Conservation (phyloP, 1,140 invertebrate species). For the Diplogasteroides magnus region DNA sequence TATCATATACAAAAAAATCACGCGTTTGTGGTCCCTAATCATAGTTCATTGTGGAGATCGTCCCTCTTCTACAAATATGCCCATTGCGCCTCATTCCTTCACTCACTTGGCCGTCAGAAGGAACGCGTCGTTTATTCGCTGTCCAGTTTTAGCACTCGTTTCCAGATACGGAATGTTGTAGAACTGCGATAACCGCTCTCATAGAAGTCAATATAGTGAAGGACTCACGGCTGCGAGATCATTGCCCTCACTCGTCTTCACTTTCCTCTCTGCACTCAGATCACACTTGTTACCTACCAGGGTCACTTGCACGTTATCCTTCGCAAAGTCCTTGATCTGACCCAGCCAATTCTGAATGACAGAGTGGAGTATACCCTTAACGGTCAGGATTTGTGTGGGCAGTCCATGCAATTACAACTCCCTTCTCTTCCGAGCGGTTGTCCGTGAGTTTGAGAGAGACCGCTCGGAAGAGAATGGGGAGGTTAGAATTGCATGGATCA, state of each 20-base stretch:
- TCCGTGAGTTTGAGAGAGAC: too few species aligned
- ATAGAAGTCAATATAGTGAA: background rate
- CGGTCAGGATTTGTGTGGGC: too few species aligned
- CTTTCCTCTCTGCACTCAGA: slow-evolving; percentile 43
- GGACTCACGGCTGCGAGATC: slow-evolving; percentile 42
- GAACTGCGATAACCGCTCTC: slow-evolving; percentile 25
- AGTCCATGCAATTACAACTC: too few species aligned
- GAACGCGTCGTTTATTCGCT: slow-evolving; percentile 50
- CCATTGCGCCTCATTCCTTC: too few species aligned
- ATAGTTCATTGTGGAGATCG: too few species aligned
- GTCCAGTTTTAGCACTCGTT: slow-evolving; percentile 52
- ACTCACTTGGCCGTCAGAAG: slow-evolving; percentile 39
- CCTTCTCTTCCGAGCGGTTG: too few species aligned
- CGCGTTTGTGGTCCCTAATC: too few species aligned
- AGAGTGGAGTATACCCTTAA: too few species aligned
- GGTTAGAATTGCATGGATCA: too few species aligned
- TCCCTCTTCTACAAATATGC: too few species aligned
- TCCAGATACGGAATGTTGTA: slow-evolving; percentile 51
- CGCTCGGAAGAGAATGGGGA: too few species aligned
- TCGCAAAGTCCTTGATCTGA: slow-evolving; percentile 50
- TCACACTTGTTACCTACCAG: slow-evolving; percentile 54
- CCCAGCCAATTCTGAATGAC: slow-evolving; percentile 51
- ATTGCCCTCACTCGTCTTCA: slow-evolving; percentile 44
- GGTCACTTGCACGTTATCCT: slow-evolving; percentile 47
- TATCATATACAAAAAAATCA: too few species aligned